These are phyloP conservation scores for Acrocephalus arundinaceus DNA, from an alignment of 2,113 vertebrate genomes.

Conservation along the genomic window DNA sequence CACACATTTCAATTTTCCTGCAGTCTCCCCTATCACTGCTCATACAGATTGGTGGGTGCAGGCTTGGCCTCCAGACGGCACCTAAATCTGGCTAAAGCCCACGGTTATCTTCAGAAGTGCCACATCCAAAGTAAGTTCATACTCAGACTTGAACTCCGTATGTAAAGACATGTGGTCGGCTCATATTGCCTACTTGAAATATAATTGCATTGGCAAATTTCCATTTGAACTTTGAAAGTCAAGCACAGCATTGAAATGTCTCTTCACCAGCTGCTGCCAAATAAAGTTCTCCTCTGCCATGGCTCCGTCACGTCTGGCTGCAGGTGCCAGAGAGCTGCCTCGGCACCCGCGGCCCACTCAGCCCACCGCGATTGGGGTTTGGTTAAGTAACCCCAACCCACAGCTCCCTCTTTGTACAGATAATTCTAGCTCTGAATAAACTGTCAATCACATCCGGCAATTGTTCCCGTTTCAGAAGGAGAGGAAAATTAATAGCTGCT, in stretches of 20 bases:
- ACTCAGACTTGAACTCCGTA: not conserved
- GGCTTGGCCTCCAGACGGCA: not conserved
- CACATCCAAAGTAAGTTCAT: not conserved
- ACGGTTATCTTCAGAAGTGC: not conserved
- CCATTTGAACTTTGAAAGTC: not conserved
- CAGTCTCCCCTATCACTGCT: not conserved
- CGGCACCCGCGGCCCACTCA: slow-evolving; percentile 51
- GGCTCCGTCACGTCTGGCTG: not conserved
- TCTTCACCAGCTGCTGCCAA: not conserved
- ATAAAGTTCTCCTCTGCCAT: slow-evolving; percentile 19
- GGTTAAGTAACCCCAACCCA: slow-evolving; percentile 62
- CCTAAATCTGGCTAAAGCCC: not conserved
- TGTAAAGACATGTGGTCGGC: accelerated
- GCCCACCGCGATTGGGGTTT: not conserved
- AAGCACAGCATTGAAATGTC: not conserved
- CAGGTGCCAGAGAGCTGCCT: slow-evolving; percentile 8
- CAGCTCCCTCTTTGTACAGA: slow-evolving; percentile 62
- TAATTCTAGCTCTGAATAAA: slow-evolving; percentile 72
- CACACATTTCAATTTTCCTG: not conserved
- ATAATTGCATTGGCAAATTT: not conserved
- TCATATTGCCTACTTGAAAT: not conserved
- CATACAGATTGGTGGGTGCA: not conserved
- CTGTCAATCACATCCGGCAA: slow-evolving; percentile 62
- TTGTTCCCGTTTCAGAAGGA: slow-evolving; percentile 12
- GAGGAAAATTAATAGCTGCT: slow-evolving; percentile 35